A percentile compares a stretch with the other conserved stretches of the same genome.
These are phyloP conservation scores for Platycheirus albimanus DNA, from an alignment of 2,888 invertebrate genomes.

Conservation along the genomic window DNA sequence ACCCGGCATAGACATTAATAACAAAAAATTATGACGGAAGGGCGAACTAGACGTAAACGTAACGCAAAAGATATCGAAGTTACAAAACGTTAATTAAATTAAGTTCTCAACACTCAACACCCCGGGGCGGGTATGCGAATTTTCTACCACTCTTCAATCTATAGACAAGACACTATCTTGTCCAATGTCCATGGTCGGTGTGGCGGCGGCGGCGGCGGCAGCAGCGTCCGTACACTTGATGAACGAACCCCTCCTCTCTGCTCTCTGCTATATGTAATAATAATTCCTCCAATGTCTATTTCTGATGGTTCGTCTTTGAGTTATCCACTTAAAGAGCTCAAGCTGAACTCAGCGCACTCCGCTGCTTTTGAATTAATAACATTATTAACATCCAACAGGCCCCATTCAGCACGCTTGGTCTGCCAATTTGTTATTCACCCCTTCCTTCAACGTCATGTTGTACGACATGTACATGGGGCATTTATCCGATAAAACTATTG, in stretches of 20 bases:
- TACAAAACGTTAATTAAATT: constrained; percentile 72
- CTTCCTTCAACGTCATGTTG: not conserved
- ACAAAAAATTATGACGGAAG: constrained; percentile 42
- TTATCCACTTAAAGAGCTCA: constrained; percentile 58
- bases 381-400: constrained; percentile 50
- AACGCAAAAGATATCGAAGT: constrained; percentile 50
- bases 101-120: constrained; percentile 71
- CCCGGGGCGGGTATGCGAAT: constrained; percentile 59
- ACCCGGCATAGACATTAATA: constrained; percentile 60
- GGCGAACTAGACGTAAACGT: not conserved
- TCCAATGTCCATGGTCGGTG: not conserved
- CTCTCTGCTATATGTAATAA: not conserved
- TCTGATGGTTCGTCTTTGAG: constrained; percentile 32
- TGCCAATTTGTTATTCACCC: constrained; percentile 29
- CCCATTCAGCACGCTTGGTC: constrained; percentile 3
- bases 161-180: not conserved
- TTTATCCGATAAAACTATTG: constrained; percentile 31
- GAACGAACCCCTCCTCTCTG: not conserved
- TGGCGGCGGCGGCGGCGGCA: no score
- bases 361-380: constrained; percentile 66
- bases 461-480: constrained; percentile 5
- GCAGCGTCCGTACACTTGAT: no score
- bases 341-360: constrained; percentile 6
- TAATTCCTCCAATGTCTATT: constrained; percentile 5
- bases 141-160: constrained; percentile 39